These are phyloP conservation scores for Muraenolepis orangiensis DNA, from an alignment of 2,797 vertebrate species.

Conservation along the genomic window DNA sequence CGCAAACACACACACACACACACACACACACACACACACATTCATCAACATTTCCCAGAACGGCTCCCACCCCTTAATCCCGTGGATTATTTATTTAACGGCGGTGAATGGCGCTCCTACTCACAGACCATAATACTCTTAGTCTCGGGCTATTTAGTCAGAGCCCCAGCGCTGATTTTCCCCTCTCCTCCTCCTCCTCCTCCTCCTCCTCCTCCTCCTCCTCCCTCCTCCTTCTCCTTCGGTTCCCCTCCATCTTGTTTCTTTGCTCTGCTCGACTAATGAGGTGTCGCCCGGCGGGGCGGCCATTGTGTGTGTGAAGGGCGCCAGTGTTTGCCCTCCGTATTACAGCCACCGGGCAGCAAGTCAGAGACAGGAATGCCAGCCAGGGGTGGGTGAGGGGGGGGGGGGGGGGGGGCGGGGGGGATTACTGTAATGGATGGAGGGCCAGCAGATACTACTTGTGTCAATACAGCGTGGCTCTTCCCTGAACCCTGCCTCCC, in stretches of 20 bases:
- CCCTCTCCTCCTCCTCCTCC: neutral
- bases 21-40: slow-evolving; percentile 48
- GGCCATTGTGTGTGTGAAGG: slow-evolving; percentile 47
- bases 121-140: slow-evolving; percentile 1
- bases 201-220: slow-evolving; percentile 15
- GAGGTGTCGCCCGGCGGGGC: slow-evolving; percentile 43
- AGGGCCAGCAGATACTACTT: slow-evolving; percentile 72
- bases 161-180: slow-evolving; percentile 41
- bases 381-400: slow-evolving; percentile 49
- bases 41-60: slow-evolving; percentile 68
- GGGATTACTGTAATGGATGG: slow-evolving; percentile 79
- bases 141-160: slow-evolving; percentile 13
- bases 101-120: slow-evolving; percentile 14
- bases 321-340: slow-evolving; percentile 54
- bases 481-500: slow-evolving; percentile 68
- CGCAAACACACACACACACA: slow-evolving; percentile 44
- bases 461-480: slow-evolving; percentile 75
- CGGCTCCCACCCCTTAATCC: slow-evolving; percentile 42
- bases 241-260: slow-evolving; percentile 11
- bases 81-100: slow-evolving; percentile 37
- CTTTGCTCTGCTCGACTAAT: slow-evolving; percentile 49
- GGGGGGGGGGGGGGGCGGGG: slow-evolving; percentile 57
- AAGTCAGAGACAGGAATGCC: slow-evolving; percentile 60
- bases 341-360: slow-evolving; percentile 51
- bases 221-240: neutral